Evolutionary conservation across 2,797 vertebrate species (phyloP).

Genomic region (Enteromius treurensis): DNA sequence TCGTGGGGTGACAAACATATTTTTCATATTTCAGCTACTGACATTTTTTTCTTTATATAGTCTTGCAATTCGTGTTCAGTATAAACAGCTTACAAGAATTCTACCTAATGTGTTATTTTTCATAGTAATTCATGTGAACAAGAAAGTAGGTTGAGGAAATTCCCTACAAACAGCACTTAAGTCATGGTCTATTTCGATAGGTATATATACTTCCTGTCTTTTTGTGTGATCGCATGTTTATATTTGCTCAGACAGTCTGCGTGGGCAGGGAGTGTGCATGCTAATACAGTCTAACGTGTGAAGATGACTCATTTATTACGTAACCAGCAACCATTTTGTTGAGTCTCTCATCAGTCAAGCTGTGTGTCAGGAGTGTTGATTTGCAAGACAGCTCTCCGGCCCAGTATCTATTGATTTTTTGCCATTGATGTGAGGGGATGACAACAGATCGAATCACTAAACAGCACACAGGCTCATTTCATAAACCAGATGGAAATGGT

Average conservation of each 20-base stretch:
- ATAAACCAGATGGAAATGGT: slow-evolving; percentile 35
- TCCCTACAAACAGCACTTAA: neutral
- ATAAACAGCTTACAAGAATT: neutral
- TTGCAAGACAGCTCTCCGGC: slow-evolving; percentile 37
- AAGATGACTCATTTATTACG: slow-evolving; percentile 55
- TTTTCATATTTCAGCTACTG: neutral
- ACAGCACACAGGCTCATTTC: slow-evolving; percentile 31
- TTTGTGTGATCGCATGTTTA: slow-evolving; percentile 32
- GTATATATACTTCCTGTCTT: slow-evolving; percentile 27
- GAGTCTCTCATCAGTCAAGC: slow-evolving; percentile 50
- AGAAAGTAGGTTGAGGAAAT: neutral
- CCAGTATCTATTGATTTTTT: slow-evolving; percentile 46
- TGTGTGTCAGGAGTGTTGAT: slow-evolving; percentile 46
- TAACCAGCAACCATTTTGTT: slow-evolving; percentile 52
- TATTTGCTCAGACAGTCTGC: slow-evolving; percentile 44
- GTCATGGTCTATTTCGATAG: neutral
- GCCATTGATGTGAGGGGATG: slow-evolving; percentile 18
- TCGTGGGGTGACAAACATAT: neutral
- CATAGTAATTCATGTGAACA: neutral
- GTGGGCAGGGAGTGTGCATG: slow-evolving; percentile 49
- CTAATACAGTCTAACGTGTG: slow-evolving; percentile 39
- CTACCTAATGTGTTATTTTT: neutral
- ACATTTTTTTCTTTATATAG: slow-evolving; percentile 1
- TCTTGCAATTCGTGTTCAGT: neutral
- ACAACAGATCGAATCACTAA: slow-evolving; percentile 46